Conservation (phyloP, 2,888 invertebrate genomes). For the Myathropa florea region DNA sequence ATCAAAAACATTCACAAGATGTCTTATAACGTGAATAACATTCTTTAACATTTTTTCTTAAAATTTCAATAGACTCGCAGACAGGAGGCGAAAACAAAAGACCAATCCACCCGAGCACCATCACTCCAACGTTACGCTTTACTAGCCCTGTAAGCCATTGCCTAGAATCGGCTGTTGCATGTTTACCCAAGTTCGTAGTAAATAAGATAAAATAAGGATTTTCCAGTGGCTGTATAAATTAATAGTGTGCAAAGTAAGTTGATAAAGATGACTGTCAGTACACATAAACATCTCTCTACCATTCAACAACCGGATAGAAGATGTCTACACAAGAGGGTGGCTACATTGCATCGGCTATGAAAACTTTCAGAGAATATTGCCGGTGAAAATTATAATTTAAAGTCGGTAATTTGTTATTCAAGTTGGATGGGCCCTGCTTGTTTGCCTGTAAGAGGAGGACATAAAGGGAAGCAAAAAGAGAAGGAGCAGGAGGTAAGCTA, state of each 20-base stretch:
- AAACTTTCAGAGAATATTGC: conserved; percentile 69
- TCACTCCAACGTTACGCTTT: conserved; percentile 23
- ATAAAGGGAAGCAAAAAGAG: not conserved
- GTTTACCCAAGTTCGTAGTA: conserved; percentile 52
- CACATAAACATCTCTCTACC: conserved; percentile 57
- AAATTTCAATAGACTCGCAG: conserved; percentile 44
- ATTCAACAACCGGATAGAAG: conserved; percentile 42
- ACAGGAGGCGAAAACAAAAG: not conserved
- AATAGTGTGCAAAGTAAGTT: conserved; percentile 69
- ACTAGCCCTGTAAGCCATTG: conserved; percentile 35
- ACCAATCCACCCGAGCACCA: conserved; percentile 2
- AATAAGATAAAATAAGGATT: conserved; percentile 69
- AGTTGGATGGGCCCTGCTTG: conserved; percentile 59
- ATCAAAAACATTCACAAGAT: not conserved
- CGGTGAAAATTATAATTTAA: conserved; percentile 70
- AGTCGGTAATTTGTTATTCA: conserved; percentile 70
- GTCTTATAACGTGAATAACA: not conserved
- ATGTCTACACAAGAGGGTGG: conserved; percentile 11
- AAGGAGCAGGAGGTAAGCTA: not conserved
- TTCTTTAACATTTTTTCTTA: not conserved
- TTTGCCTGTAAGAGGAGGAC: conserved; percentile 10
- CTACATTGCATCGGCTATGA: conserved; percentile 43
- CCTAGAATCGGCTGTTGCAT: conserved; percentile 53
- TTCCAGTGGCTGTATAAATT: conserved; percentile 69
- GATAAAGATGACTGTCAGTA: conserved; percentile 68